Conservation (phyloP, 2,797 vertebrate species). For the Pseudochirops corinnae region DNA sequence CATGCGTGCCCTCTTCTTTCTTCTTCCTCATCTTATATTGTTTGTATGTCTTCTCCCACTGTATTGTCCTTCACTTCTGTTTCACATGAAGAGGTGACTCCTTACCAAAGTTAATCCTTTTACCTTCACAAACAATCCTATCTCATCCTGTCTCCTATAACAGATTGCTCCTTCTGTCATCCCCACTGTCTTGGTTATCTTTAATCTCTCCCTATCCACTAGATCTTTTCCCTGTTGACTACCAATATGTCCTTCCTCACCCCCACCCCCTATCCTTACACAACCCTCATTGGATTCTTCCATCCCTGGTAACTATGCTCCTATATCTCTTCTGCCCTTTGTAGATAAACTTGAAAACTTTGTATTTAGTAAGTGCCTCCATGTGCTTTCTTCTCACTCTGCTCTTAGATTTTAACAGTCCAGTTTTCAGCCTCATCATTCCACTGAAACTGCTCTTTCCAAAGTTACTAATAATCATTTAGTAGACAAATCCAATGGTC, state of each 20-base stretch:
- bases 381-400: not conserved
- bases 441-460: not conserved
- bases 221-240: not conserved
- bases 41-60: not conserved
- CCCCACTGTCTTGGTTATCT: not conserved
- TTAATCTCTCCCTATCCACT: not conserved
- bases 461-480: not conserved
- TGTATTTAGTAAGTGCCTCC: not conserved
- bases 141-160: not conserved
- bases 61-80: not conserved
- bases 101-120: not conserved
- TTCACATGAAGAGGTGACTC: not conserved
- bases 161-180: not conserved
- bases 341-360: not conserved
- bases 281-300: not conserved
- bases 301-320: not conserved
- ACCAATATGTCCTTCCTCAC: not conserved
- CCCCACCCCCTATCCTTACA: not conserved
- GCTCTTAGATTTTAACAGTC: not conserved
- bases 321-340: not conserved
- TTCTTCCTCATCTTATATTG: not conserved
- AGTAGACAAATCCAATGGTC: not conserved
- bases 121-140: not conserved
- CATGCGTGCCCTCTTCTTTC: not conserved
- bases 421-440: not conserved